Evolutionary conservation across 2,113 vertebrate genomes (phyloP).

Genomic region (Pristiophorus japonicus): DNA sequence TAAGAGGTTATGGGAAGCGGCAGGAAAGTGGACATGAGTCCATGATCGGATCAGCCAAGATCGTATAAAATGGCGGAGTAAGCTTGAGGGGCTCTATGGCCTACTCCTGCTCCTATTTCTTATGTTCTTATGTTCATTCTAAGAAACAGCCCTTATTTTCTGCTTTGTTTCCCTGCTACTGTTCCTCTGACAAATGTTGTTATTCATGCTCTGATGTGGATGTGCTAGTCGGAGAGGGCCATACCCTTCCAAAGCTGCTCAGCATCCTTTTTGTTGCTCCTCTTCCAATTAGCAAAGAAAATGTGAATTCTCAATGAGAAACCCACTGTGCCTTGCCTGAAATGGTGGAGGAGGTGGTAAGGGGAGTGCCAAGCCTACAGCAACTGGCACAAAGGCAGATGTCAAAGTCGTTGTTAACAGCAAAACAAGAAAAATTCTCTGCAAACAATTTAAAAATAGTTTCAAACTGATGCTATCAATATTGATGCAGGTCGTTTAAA

Average conservation of each 20-base stretch:
- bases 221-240: background rate
- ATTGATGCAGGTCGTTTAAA: no score
- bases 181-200: background rate
- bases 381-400: background rate
- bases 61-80: no score
- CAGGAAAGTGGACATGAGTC: no score
- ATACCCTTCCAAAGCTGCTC: background rate
- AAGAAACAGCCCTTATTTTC: no score
- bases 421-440: no score
- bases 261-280: background rate
- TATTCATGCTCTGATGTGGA: background rate
- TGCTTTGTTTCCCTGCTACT: background rate
- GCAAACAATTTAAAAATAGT: background rate
- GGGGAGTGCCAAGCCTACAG: background rate
- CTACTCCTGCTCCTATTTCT: no score
- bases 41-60: no score
- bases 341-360: background rate
- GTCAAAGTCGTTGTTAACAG: background rate
- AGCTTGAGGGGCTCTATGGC: no score
- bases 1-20: no score
- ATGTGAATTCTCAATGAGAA: background rate
- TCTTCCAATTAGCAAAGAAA: background rate
- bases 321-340: background rate
- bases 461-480: background rate
- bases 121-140: no score